Conservation (phyloP, 2,113 vertebrate species). For the Caranx ignobilis region DNA sequence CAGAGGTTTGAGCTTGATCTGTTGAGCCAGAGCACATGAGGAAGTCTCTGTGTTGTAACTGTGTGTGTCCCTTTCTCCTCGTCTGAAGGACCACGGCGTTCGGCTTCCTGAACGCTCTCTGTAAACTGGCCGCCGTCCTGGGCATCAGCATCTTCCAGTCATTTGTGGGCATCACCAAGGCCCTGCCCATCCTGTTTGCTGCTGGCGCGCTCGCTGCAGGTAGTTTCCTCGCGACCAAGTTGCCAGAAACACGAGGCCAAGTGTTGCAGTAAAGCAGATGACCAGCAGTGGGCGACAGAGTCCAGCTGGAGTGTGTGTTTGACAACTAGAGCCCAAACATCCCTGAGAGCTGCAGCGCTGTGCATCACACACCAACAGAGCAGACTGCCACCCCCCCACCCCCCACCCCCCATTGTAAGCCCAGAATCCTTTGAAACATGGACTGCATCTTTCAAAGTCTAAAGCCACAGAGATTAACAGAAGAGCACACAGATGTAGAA, state of each 20-base stretch:
- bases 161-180: constrained; percentile 96
- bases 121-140: constrained; percentile 94
- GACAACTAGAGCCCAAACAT: constrained; percentile 71
- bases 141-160: constrained; percentile 98
- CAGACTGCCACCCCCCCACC: constrained; percentile 51
- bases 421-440: constrained; percentile 78
- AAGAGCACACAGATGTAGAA: constrained; percentile 51
- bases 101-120: constrained; percentile 95
- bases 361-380: constrained; percentile 63
- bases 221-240: constrained; percentile 93
- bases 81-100: constrained; percentile 91
- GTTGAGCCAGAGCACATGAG: no score
- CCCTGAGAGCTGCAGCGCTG: constrained; percentile 68
- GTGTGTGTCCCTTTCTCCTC: constrained; percentile 22
- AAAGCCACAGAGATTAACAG: constrained; percentile 37
- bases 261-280: constrained; percentile 89
- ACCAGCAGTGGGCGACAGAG: constrained; percentile 71
- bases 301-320: constrained; percentile 71
- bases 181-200: constrained; percentile 93
- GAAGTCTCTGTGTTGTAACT: neutral
- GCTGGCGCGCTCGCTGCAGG: constrained; percentile 91
- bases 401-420: constrained; percentile 60
- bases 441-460: constrained; percentile 53
- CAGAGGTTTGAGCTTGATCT: no score
- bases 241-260: constrained; percentile 94